phyloP scores from a whole-genome alignment of 2,113 vertebrate species.

The Addax nasomaculatus region DNA sequence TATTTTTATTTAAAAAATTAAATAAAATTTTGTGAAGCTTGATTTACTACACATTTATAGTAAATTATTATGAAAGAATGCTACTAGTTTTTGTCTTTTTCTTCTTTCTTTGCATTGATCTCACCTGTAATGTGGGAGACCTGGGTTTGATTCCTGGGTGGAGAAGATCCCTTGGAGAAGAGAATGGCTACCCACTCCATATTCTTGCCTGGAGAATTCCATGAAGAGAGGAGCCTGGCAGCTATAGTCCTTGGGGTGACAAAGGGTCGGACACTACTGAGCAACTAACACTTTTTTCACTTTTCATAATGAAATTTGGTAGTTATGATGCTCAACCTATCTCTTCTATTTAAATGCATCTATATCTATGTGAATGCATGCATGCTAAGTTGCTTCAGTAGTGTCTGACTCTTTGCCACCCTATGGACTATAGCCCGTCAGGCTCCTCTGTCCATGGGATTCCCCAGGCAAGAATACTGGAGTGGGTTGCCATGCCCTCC shows the following conservation, averaged over 20 bases:
- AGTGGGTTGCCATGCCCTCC: neutral
- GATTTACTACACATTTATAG: neutral
- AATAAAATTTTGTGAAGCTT: neutral
- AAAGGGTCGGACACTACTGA: neutral
- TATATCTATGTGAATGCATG: neutral
- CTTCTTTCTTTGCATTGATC: conserved; percentile 55
- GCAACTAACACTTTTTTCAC: neutral
- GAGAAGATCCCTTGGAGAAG: neutral
- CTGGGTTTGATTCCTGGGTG: neutral
- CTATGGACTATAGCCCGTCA: neutral
- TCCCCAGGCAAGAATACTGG: neutral
- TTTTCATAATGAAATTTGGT: conserved; percentile 15
- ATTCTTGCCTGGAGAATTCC: neutral
- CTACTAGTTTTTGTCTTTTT: conserved; percentile 49
- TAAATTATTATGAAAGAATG: conserved; percentile 20
- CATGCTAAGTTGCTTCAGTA: neutral
- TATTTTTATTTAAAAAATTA: conserved; percentile 27
- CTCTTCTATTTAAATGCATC: conserved; percentile 15
- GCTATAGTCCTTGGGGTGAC: neutral
- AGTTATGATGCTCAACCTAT: neutral
- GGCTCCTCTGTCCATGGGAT: neutral
- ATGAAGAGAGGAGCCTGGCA: neutral
- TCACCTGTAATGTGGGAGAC: neutral
- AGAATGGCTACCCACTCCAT: neutral
- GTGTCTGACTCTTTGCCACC: neutral